Percentiles rank a stretch among this genome's conserved stretches.
Evolutionary conservation across 1,140 invertebrate genomes (phyloP).

Genomic region (Acromyrmex echinatior): DNA sequence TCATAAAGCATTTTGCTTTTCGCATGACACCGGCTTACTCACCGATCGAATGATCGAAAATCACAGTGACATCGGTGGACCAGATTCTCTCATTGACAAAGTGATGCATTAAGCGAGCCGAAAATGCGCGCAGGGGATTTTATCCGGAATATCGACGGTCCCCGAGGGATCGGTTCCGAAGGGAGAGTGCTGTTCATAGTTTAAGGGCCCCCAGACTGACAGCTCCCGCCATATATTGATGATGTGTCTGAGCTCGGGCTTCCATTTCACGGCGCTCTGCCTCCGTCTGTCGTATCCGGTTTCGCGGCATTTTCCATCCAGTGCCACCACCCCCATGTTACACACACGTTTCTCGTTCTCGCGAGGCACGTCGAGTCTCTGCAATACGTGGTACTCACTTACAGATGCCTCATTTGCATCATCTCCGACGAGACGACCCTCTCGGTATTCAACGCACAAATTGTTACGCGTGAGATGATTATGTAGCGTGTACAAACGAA

Average conservation of each 20-base stretch:
- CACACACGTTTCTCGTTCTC: slow-evolving; percentile 38
- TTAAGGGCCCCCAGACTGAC: slow-evolving; percentile 71
- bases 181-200: slow-evolving; percentile 67
- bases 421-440: slow-evolving; percentile 13
- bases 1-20: not conserved
- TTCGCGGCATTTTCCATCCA: slow-evolving; percentile 57
- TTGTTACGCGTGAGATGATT: slow-evolving; percentile 18
- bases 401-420: slow-evolving; percentile 49
- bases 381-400: slow-evolving; percentile 45
- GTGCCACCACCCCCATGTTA: slow-evolving; percentile 25
- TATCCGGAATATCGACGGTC: slow-evolving; percentile 48
- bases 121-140: slow-evolving; percentile 36
- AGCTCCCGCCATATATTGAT: slow-evolving; percentile 69
- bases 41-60: slow-evolving; percentile 18
- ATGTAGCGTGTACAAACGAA: not conserved
- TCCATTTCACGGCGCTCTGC: slow-evolving; percentile 78
- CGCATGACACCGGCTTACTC: not conserved
- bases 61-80: slow-evolving; percentile 40
- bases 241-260: slow-evolving; percentile 71
- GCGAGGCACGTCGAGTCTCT: slow-evolving; percentile 37
- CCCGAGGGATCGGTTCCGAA: slow-evolving; percentile 47
- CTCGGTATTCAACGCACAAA: slow-evolving; percentile 28
- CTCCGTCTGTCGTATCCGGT: slow-evolving; percentile 70
- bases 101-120: slow-evolving; percentile 53
- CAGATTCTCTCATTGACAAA: slow-evolving; percentile 58